Base-by-base conservation (phyloP, 2,888 invertebrate species). In the Hermaeophaga mercurialis region DNA sequence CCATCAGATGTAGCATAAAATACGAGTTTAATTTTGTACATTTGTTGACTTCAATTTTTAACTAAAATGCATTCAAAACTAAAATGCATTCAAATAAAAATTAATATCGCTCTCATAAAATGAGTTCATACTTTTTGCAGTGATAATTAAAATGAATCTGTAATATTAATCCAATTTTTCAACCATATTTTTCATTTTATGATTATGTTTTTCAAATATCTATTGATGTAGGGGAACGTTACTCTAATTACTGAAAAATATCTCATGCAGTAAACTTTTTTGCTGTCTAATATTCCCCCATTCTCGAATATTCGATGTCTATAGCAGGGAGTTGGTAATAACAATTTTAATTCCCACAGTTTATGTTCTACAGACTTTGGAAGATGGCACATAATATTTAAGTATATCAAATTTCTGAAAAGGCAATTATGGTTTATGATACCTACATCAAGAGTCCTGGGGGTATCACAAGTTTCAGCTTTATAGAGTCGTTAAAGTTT, bases 371-470 rank as follows among this genome's bases (percentile, higher is more conserved):
- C 36, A 44, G 24, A 26, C 43, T 49, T 44, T 33, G 28, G 24
- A 14, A 38, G 44, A 49, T 43, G 49, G 44, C 43, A 44, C 44
- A 55, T 55, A 49, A 55, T 49, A 55, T 44, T 49, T 45, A 31
- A 45, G 45, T 56, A 56, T 50, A 56, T 56, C 45, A 56, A 56
- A 56, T 49, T 50, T 44, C 56, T 17, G 44, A 28, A 39, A 50
- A 33, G 31, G 49, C 50, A 50, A 56, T 56, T 45, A 56, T 50
- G 45, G 36, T 56, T 50, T 50, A 50, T 50, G 38, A 38, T 34
- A 12, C 11, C 8, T 28, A 39, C 38, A 26, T 38, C 38, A 26
- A 14, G 26, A 36, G 24, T 15, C 47, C 22, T 2, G 18, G n/a
- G 19, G 36, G 36, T 36, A 47, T 22, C 36, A 36, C 36, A 36